A percentile compares a stretch with the other conserved stretches of the same genome.
phyloP scores from a whole-genome alignment of 2,888 invertebrate species.

The Dioctria linearis region DNA sequence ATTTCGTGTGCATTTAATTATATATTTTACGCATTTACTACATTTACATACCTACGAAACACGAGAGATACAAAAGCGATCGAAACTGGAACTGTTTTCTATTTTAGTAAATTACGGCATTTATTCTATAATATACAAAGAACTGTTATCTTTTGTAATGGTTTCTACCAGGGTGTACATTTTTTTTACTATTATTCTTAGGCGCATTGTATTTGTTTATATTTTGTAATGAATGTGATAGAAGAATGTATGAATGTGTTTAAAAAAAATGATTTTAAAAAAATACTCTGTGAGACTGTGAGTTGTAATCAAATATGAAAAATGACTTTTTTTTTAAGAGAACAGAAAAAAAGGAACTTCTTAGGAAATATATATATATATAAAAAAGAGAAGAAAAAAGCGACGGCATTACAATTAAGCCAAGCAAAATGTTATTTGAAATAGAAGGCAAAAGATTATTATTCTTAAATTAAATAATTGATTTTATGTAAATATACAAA shows the following conservation, averaged over 20 bases:
- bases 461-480: slow-evolving; percentile 45
- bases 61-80: neutral
- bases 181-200: slow-evolving; percentile 16
- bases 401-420: slow-evolving; percentile 4
- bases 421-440: slow-evolving; percentile 36
- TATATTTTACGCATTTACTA: slow-evolving; percentile 12
- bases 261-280: slow-evolving; percentile 26
- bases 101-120: slow-evolving; percentile 12
- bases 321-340: slow-evolving; percentile 10
- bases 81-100: slow-evolving; percentile 12
- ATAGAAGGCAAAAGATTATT: slow-evolving; percentile 28
- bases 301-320: slow-evolving; percentile 48
- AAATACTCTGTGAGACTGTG: slow-evolving; percentile 19
- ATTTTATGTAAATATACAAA: slow-evolving; percentile 38
- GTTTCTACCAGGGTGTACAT: slow-evolving; percentile 21
- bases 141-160: slow-evolving; percentile 26
- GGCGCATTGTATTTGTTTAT: neutral
- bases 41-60: neutral
- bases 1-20: neutral
- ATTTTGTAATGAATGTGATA: slow-evolving; percentile 43
- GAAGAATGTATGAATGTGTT: slow-evolving; percentile 28
- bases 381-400: neutral
- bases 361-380: slow-evolving; percentile 14
- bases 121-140: neutral
- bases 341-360: slow-evolving; percentile 1